These are phyloP conservation scores for Anthophora plumipes DNA, from an alignment of 2,888 invertebrate species.

Conservation along the genomic window DNA sequence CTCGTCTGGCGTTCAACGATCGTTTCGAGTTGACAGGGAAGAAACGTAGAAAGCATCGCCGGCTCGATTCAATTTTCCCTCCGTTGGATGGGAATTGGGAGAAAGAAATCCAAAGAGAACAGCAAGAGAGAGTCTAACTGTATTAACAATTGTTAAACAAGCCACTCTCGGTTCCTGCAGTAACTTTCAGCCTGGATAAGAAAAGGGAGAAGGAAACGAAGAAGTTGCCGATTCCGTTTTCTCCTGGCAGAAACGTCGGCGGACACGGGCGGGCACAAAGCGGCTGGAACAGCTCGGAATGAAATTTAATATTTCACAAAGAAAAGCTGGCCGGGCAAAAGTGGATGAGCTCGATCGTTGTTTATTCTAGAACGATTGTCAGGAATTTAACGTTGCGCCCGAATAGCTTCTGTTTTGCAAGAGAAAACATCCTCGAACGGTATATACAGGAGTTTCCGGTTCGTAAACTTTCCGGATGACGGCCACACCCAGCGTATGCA, in stretches of 20 bases:
- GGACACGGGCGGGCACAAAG: not conserved
- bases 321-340: not conserved
- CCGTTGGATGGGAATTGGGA: not conserved
- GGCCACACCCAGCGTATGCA: slow-evolving; percentile 1
- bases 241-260: not conserved
- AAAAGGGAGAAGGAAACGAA: not conserved
- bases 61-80: not conserved
- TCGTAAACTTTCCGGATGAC: slow-evolving; percentile 15
- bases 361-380: slow-evolving; percentile 29
- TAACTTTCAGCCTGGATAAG: no score
- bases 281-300: not conserved
- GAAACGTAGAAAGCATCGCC: no score
- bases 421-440: slow-evolving; percentile 18
- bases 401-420: slow-evolving; percentile 27
- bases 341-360: slow-evolving; percentile 25
- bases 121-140: no score
- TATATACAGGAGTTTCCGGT: slow-evolving; percentile 13
- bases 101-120: not conserved
- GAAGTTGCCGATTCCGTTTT: not conserved
- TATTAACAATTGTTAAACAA: no score
- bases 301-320: slow-evolving; percentile 32
- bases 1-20: no score
- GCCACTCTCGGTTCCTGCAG: no score
- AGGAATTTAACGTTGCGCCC: slow-evolving; percentile 6
- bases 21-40: no score